phyloP scores from a whole-genome alignment of 2,797 vertebrate species.

The Pseudochromis fuscus region DNA sequence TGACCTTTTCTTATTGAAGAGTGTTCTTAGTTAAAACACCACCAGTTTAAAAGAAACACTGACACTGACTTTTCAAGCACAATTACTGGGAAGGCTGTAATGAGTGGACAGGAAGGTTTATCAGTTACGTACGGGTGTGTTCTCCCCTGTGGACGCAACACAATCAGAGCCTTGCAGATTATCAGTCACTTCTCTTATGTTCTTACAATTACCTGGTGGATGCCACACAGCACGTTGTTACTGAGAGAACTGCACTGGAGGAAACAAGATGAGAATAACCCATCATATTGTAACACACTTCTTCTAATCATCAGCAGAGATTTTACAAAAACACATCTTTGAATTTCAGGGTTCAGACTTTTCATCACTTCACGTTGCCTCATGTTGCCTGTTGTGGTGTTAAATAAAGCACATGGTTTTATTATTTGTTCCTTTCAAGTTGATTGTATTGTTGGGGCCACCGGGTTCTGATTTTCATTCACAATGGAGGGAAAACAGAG shows the following conservation, averaged over 20 bases:
- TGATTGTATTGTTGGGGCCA: conserved; percentile 24
- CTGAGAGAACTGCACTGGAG: not conserved
- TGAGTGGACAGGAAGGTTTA: conserved; percentile 56
- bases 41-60: conserved; percentile 33
- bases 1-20: conserved; percentile 31
- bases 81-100: conserved; percentile 49
- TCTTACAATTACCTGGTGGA: conserved; percentile 53
- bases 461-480: conserved; percentile 45
- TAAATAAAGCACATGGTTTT: conserved; percentile 49
- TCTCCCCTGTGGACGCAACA: conserved; percentile 65
- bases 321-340: conserved; percentile 15
- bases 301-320: conserved; percentile 26
- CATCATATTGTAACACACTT: conserved; percentile 20
- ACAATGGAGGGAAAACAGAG: not conserved
- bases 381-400: conserved; percentile 17
- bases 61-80: conserved; percentile 14
- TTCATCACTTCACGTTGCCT: conserved; percentile 11
- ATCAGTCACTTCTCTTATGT: conserved; percentile 74
- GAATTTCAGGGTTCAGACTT: conserved; percentile 15
- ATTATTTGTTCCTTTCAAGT: conserved; percentile 45
- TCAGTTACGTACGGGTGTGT: conserved; percentile 58
- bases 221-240: conserved; percentile 14
- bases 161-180: conserved; percentile 63
- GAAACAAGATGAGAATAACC: not conserved
- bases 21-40: conserved; percentile 51